These are phyloP conservation scores for Bombus vancouverensis DNA, from an alignment of 1,140 invertebrate genomes.

Conservation along the genomic window DNA sequence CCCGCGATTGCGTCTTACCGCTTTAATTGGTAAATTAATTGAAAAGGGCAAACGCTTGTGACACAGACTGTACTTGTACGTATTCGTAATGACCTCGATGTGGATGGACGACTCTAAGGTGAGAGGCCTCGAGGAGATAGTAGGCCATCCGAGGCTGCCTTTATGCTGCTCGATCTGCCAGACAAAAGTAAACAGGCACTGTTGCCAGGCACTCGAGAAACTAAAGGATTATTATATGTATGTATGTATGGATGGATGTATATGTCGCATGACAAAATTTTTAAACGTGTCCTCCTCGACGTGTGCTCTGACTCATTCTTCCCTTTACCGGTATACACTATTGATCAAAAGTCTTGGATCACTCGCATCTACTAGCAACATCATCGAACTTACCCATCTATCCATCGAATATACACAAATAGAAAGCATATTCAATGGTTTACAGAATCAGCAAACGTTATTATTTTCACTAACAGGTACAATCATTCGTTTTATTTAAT, in stretches of 20 bases:
- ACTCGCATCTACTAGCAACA: background rate
- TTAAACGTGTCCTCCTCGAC: conserved; percentile 12
- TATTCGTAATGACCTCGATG: conserved; percentile 81
- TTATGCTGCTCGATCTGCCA: conserved; percentile 65
- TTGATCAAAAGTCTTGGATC: background rate
- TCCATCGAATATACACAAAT: too few relatives aligned
- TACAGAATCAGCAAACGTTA: too few relatives aligned
- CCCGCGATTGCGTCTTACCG: background rate
- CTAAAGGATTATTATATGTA: conserved; percentile 46
- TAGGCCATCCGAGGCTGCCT: conserved; percentile 77
- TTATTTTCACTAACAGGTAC: too few relatives aligned
- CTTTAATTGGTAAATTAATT: conserved; percentile 35
- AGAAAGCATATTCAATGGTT: too few relatives aligned
- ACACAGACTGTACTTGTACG: conserved; percentile 61
- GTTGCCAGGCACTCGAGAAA: conserved; percentile 52
- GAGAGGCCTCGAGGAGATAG: conserved; percentile 80
- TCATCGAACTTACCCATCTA: background rate
- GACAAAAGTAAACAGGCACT: conserved; percentile 71
- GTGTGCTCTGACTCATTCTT: conserved; percentile 2
- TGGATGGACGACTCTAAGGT: conserved; percentile 79
- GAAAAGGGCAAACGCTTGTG: conserved; percentile 53
- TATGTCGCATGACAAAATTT: conserved; percentile 17
- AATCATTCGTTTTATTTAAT: background rate
- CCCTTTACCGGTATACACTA: background rate
- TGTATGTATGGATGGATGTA: background rate